Evolutionary conservation across 2,113 vertebrate species (phyloP).

Genomic region (Haliaeetus leucogaster): DNA sequence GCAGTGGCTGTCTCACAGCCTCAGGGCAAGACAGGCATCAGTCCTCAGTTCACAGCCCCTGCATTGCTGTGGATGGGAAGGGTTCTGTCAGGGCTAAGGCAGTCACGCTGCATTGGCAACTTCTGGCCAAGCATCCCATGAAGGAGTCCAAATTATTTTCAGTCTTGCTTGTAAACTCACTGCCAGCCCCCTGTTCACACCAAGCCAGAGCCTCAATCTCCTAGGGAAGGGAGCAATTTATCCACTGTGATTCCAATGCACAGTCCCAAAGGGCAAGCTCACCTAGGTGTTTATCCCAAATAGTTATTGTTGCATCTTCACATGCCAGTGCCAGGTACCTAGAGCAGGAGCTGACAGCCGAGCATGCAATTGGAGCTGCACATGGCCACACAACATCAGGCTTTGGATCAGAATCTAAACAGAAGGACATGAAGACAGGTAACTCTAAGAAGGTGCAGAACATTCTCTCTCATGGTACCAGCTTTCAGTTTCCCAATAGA

Average conservation of each 20-base stretch:
- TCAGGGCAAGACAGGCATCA: rapidly evolving
- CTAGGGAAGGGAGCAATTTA: background rate
- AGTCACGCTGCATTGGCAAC: background rate
- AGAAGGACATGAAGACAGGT: background rate
- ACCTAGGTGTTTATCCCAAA: conserved; percentile 83
- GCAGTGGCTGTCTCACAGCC: background rate
- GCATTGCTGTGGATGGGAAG: background rate
- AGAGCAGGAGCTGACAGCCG: conserved; percentile 71
- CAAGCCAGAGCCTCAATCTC: background rate
- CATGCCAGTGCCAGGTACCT: conserved; percentile 80
- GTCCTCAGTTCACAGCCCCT: background rate
- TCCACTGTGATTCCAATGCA: background rate
- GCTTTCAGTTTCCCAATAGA: background rate
- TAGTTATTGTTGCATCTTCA: conserved; percentile 73
- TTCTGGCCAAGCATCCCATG: background rate
- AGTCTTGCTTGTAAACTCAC: background rate
- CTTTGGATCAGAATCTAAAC: conserved; percentile 68
- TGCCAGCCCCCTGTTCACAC: background rate
- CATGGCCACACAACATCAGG: conserved; percentile 85
- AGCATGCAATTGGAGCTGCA: conserved; percentile 78
- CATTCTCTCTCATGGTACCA: background rate
- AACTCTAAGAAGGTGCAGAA: background rate
- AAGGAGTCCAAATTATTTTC: background rate
- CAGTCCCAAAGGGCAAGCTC: background rate
- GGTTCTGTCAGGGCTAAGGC: background rate